Percentiles rank a stretch among this genome's conserved stretches.
These are phyloP conservation scores for Sinosuthora webbiana DNA, from an alignment of 2,113 vertebrate species.

Conservation along the genomic window DNA sequence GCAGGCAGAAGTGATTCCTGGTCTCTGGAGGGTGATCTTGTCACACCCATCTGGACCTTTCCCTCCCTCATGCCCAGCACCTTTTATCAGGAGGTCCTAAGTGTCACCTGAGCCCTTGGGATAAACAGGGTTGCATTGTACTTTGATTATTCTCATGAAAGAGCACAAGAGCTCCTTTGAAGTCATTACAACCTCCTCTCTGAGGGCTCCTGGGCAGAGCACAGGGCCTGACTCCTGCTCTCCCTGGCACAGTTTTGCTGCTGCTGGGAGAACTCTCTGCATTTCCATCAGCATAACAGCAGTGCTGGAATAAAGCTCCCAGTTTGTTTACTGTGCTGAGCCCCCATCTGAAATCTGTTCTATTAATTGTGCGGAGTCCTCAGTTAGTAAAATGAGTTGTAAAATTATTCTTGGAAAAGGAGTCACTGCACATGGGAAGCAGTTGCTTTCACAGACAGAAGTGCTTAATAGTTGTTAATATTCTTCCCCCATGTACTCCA, in stretches of 20 bases:
- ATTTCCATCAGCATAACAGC: not conserved
- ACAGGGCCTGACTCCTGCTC: not conserved
- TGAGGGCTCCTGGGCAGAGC: not conserved
- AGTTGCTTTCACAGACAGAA: slow-evolving; percentile 18
- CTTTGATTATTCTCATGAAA: slow-evolving; percentile 32
- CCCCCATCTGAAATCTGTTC: not conserved
- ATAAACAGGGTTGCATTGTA: slow-evolving; percentile 44
- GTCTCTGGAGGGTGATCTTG: not conserved
- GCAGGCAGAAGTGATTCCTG: not conserved
- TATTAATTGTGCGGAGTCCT: not conserved
- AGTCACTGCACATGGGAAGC: not conserved
- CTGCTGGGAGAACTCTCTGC: not conserved
- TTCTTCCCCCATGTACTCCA: not conserved
- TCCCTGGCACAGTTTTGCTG: not conserved
- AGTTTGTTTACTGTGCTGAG: not conserved
- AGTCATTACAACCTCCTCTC: not conserved
- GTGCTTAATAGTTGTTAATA: not conserved
- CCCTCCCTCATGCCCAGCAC: not conserved
- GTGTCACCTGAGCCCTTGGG: slow-evolving; percentile 49
- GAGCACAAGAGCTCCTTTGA: slow-evolving; percentile 42
- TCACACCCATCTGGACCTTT: not conserved
- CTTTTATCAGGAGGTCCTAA: slow-evolving; percentile 15
- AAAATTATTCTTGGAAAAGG: slow-evolving; percentile 45
- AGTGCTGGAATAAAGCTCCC: not conserved
- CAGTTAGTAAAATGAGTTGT: slow-evolving; percentile 10